A percentile compares a stretch with the other conserved stretches of the same genome.
These are phyloP conservation scores for Gadus chalcogrammus DNA, from an alignment of 2,113 vertebrate genomes.

Conservation along the genomic window DNA sequence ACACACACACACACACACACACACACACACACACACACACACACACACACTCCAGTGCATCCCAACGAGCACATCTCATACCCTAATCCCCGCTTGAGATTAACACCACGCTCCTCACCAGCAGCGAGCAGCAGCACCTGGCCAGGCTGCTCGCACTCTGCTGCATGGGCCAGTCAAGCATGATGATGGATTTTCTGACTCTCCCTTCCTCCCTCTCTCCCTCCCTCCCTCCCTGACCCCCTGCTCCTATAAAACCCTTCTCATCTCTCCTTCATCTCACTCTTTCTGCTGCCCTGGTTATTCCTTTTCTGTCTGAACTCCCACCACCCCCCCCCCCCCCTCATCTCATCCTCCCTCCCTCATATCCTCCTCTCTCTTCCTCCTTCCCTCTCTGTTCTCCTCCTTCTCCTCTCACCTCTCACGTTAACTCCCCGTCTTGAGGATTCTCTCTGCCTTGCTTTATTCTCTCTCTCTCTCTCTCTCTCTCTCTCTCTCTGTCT, in stretches of 20 bases:
- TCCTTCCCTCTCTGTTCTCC: neutral
- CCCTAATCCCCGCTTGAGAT: slow-evolving; percentile 55
- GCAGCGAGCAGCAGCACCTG: slow-evolving; percentile 51
- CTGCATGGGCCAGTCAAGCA: slow-evolving; percentile 38
- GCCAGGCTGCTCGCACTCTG: slow-evolving; percentile 33
- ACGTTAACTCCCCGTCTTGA: slow-evolving; percentile 21
- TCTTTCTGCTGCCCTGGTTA: neutral
- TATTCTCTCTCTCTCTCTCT: slow-evolving; percentile 21
- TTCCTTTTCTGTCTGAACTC: neutral
- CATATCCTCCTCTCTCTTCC: neutral
- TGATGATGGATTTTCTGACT: slow-evolving; percentile 40
- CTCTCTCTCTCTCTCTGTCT: neutral
- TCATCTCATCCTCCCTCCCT: neutral
- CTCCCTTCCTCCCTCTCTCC: neutral
- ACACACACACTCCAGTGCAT: neutral
- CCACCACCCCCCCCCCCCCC: neutral
- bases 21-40: too few species aligned
- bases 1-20: too few species aligned
- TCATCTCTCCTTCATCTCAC: neutral
- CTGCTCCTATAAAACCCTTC: neutral
- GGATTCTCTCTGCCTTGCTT: slow-evolving; percentile 31
- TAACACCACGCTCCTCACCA: slow-evolving; percentile 50
- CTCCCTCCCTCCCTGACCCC: neutral
- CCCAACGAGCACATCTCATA: slow-evolving; percentile 44
- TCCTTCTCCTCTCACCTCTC: slow-evolving; percentile 18